These are phyloP conservation scores for Nerophis ophidion DNA, from an alignment of 2,113 vertebrate species.

Conservation along the genomic window DNA sequence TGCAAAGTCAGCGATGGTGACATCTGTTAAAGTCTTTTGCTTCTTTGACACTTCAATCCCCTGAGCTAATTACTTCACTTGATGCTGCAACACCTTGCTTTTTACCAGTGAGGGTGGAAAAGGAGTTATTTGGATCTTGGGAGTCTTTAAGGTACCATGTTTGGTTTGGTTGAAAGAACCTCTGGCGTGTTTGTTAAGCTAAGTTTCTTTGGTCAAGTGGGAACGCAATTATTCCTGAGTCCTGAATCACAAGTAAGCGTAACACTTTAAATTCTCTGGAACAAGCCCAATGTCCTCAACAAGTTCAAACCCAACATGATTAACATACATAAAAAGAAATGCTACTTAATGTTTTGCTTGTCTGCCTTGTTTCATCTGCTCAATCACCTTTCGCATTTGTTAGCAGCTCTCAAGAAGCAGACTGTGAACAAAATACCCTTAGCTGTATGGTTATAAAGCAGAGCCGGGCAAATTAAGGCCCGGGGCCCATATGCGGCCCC, in stretches of 20 bases:
- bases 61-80: slow-evolving; percentile 37
- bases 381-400: slow-evolving; percentile 18
- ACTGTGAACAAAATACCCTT: not conserved
- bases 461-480: no score
- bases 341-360: slow-evolving; percentile 17
- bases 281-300: slow-evolving; percentile 43
- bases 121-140: slow-evolving; percentile 4
- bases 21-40: slow-evolving; percentile 56
- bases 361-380: slow-evolving; percentile 23
- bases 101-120: slow-evolving; percentile 13
- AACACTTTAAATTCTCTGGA: slow-evolving; percentile 48
- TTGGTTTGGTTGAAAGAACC: no score
- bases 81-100: slow-evolving; percentile 24
- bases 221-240: no score
- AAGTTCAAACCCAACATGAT: slow-evolving; percentile 28
- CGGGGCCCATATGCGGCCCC: no score
- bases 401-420: slow-evolving; percentile 7
- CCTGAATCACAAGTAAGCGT: not conserved
- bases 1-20: slow-evolving; percentile 52
- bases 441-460: not conserved
- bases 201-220: no score
- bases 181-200: no score
- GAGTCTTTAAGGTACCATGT: no score
- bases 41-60: slow-evolving; percentile 52
- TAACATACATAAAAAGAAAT: slow-evolving; percentile 19